Percentiles rank a stretch among this genome's conserved stretches.
These are phyloP conservation scores for Malurus leucopterus DNA, from an alignment of 2,797 vertebrate genomes.

Conservation along the genomic window DNA sequence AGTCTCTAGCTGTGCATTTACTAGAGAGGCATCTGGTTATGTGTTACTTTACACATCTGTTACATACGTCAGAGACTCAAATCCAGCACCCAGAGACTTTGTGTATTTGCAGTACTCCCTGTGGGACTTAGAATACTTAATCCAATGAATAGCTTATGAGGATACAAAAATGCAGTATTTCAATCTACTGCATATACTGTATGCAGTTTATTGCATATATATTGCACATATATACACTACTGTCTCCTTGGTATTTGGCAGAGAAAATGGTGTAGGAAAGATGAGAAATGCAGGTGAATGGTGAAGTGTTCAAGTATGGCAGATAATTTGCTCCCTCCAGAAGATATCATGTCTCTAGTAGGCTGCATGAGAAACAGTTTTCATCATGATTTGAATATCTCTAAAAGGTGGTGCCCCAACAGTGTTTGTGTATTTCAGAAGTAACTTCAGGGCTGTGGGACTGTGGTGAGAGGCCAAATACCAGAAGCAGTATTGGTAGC, in stretches of 20 bases:
- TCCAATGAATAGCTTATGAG: conserved; percentile 27
- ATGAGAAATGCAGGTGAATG: background rate
- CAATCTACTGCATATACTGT: background rate
- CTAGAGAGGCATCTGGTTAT: background rate
- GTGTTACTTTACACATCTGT: conserved; percentile 18
- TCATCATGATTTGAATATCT: background rate
- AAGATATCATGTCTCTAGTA: background rate
- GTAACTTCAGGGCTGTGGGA: background rate
- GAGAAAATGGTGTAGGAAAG: background rate
- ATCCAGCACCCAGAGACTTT: background rate
- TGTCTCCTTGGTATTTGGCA: background rate
- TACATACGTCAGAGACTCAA: background rate
- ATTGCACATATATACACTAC: background rate
- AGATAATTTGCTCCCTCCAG: background rate
- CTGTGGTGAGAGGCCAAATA: background rate
- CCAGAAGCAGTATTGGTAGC: background rate
- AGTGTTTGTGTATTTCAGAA: background rate
- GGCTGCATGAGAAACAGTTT: background rate
- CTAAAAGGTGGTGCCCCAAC: background rate
- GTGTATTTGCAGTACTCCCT: conserved; percentile 11
- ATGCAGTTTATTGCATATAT: background rate
- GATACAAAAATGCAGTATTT: conserved; percentile 47
- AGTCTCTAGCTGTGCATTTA: background rate
- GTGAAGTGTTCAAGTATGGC: background rate
- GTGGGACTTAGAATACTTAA: conserved; percentile 10